Evolutionary conservation across 2,888 invertebrate species (phyloP).

Genomic region (Hemaris fuciformis): DNA sequence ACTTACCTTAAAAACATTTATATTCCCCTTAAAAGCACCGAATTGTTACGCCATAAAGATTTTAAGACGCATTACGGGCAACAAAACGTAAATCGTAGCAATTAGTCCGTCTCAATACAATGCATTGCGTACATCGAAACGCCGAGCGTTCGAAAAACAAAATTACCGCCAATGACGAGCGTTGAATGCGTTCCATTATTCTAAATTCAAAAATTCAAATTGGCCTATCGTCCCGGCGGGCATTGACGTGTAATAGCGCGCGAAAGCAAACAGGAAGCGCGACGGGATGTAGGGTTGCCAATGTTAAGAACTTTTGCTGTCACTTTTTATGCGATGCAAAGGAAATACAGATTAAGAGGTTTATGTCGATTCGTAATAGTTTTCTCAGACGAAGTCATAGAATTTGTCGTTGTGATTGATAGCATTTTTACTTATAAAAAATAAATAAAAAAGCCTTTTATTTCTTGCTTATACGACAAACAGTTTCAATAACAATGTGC

Average conservation of each 20-base stretch:
- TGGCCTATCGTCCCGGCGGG: constrained; percentile 71
- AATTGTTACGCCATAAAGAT: not conserved
- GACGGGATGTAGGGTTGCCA: constrained; percentile 12
- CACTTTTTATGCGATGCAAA: not conserved
- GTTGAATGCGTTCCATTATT: constrained; percentile 68
- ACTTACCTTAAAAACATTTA: not conserved
- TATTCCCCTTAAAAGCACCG: not conserved
- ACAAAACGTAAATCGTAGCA: constrained; percentile 19
- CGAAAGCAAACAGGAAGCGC: constrained; percentile 79
- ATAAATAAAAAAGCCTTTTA: too few species aligned
- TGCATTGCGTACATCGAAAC: constrained; percentile 10
- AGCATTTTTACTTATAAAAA: too few species aligned
- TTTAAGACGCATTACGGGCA: constrained; percentile 12
- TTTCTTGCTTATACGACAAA: too few species aligned
- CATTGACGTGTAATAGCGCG: constrained; percentile 81
- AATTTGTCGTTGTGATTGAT: too few species aligned
- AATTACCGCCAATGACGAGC: constrained; percentile 60
- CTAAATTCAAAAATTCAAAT: constrained; percentile 76
- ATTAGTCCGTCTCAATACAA: constrained; percentile 2
- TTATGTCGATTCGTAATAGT: not conserved
- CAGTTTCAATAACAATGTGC: too few species aligned
- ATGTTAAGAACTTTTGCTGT: not conserved
- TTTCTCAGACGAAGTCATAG: too few species aligned
- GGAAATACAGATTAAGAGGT: not conserved
- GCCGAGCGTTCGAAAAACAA: constrained; percentile 50